phyloP scores from a whole-genome alignment of 2,113 vertebrate genomes.

The Pyxicephalus adspersus region DNA sequence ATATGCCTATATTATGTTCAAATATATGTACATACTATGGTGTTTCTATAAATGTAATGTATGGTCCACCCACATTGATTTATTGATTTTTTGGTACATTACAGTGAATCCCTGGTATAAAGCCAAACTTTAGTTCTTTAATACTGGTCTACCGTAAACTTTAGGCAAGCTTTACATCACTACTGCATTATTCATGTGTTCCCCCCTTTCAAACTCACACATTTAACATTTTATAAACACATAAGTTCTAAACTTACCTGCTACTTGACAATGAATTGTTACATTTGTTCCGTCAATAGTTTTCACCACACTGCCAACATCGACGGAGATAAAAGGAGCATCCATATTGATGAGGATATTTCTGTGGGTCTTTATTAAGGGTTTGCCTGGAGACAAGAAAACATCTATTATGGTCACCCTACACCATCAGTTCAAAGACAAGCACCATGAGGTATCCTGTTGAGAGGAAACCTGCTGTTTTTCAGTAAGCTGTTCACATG shows the following conservation, averaged over 20 bases:
- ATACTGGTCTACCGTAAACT: too few relatives aligned
- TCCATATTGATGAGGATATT: conserved; percentile 69
- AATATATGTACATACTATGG: too few relatives aligned
- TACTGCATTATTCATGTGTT: too few relatives aligned
- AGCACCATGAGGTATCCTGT: neutral
- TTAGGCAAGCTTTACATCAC: too few relatives aligned
- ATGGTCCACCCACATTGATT: too few relatives aligned
- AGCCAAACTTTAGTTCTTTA: too few relatives aligned
- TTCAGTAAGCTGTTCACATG: neutral
- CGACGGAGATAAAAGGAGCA: conserved; percentile 63
- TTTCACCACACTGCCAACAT: conserved; percentile 75
- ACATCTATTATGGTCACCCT: conserved; percentile 52
- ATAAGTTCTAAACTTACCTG: conserved; percentile 68
- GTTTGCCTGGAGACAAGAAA: conserved; percentile 72
- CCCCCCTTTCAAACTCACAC: too few relatives aligned
- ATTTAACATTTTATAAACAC: too few relatives aligned
- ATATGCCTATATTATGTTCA: too few relatives aligned
- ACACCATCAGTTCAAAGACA: conserved; percentile 25
- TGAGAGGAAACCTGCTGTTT: conserved; percentile 7
- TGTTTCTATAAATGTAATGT: too few relatives aligned
- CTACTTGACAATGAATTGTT: conserved; percentile 78
- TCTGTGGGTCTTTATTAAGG: conserved; percentile 75
- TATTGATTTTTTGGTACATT: too few relatives aligned
- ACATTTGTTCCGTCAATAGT: conserved; percentile 72
- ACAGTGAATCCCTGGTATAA: too few relatives aligned